These are phyloP conservation scores for Lycaon pictus DNA, from an alignment of 2,113 vertebrate species.

Conservation along the genomic window DNA sequence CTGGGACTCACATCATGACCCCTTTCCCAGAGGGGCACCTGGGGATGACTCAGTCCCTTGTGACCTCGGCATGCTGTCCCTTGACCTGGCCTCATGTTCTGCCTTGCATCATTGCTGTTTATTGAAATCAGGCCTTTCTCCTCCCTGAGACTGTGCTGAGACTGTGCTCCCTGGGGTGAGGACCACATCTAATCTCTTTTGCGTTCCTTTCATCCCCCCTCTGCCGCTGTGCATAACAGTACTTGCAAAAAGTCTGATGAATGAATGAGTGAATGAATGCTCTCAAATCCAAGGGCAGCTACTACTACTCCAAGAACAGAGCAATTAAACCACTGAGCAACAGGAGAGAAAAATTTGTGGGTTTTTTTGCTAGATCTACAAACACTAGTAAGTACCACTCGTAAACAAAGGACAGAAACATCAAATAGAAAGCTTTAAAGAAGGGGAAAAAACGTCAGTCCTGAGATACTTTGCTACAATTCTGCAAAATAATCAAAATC, in stretches of 20 bases:
- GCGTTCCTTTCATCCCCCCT: background rate
- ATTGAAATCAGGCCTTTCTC: background rate
- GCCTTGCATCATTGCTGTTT: background rate
- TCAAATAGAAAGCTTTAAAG: background rate
- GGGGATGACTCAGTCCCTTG: accelerated
- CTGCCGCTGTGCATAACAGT: background rate
- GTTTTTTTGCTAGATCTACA: background rate
- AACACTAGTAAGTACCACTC: slow-evolving; percentile 26
- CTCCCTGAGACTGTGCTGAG: background rate
- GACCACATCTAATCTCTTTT: background rate
- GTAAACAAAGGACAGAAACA: slow-evolving; percentile 29
- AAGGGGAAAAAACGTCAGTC: background rate
- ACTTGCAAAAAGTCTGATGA: background rate
- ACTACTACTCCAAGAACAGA: background rate
- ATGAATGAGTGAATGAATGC: background rate
- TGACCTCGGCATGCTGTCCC: background rate
- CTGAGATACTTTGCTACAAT: background rate
- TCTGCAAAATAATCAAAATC: slow-evolving; percentile 54
- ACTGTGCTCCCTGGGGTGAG: background rate
- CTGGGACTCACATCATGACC: background rate
- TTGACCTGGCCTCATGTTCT: background rate
- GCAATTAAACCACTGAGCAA: background rate
- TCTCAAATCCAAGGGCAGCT: background rate
- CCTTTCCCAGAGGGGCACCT: background rate
- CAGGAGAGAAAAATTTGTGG: background rate